Evolutionary conservation across 2,888 invertebrate species (phyloP).

Genomic region (Epirrhoe alternata): DNA sequence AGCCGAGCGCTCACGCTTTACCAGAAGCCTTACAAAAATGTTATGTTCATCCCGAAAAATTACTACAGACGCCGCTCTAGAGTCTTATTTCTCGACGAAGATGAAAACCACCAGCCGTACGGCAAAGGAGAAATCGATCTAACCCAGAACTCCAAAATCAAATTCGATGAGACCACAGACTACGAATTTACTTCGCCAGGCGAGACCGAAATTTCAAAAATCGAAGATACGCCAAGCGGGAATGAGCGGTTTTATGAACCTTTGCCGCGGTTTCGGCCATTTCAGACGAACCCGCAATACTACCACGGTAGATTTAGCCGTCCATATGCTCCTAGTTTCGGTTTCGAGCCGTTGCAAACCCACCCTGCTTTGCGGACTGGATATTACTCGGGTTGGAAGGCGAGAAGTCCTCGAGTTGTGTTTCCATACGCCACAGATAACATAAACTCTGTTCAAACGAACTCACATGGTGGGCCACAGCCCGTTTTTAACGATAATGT

Average conservation of each 20-base stretch:
- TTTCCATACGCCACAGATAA: constrained; percentile 76
- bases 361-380: constrained; percentile 66
- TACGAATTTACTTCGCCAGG: constrained; percentile 77
- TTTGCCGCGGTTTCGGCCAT: constrained; percentile 60
- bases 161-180: constrained; percentile 78
- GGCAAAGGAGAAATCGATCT: constrained; percentile 78
- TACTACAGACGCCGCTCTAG: constrained; percentile 58
- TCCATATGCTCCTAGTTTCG: constrained; percentile 72
- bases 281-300: constrained; percentile 59
- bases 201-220: constrained; percentile 48
- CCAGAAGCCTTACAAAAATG: constrained; percentile 64
- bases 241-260: constrained; percentile 77
- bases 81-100: constrained; percentile 74
- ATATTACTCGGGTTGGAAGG: constrained; percentile 77
- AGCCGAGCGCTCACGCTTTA: constrained; percentile 74
- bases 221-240: constrained; percentile 60
- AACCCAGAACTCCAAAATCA: constrained; percentile 73
- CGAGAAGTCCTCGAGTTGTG: constrained; percentile 78
- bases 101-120: constrained; percentile 66
- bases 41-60: constrained; percentile 75
- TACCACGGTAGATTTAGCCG: constrained; percentile 71
- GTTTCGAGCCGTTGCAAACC: constrained; percentile 64
- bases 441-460: constrained; percentile 73
- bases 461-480: constrained; percentile 73
- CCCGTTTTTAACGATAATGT: constrained; percentile 66